Evolutionary conservation across 2,797 vertebrate species (phyloP), one percentile per base, ranked within the genome.

Genomic region (Hippoglossus hippoglossus): DNA sequence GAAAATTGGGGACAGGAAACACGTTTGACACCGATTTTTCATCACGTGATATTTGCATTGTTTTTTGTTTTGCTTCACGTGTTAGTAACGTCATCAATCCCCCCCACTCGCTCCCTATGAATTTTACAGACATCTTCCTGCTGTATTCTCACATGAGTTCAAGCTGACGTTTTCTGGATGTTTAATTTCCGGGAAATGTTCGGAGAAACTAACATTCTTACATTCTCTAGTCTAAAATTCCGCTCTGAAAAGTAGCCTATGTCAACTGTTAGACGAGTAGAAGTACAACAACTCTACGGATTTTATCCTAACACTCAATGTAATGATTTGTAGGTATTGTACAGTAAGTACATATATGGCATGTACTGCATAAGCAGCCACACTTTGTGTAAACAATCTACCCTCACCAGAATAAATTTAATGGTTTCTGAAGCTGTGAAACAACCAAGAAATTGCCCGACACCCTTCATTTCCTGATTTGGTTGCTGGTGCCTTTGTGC

Each of bases 391-490:
- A 44, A 76, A 67, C n/a, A 60, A 68, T 46, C 36, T 52, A 54
- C 63, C 31, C 50, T 58, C 47, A 39, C 5, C 13, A 46, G 63
- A 77, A 85, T 69, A 55, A 57, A 64, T 56, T 11, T 61, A 28
- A 80, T 68, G 49, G 54, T 65, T 71, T 76, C 5, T 75, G 55
- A 39, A 56, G 58, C 65, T 64, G 73, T 72, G 61, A 89, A 89
- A 83, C 46, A 64, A 59, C 61, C 72, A 67, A 61, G 63, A 88
- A 88, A 83, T 73, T 41, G 63, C 53, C 70, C 41, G 39, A 80
- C 79, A 74, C 65, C 64, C 71, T 82, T 85, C 26, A 62, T 80
- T 86, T 81, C 54, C 63, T 34, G 77, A 82, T 86, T 82, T 62
- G 63, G 73, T 75, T 65, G 50, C 75, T 71, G 67, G 59, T 75